Evolutionary conservation across 2,888 invertebrate species (phyloP).

Genomic region (Digitonthophagus gazella): DNA sequence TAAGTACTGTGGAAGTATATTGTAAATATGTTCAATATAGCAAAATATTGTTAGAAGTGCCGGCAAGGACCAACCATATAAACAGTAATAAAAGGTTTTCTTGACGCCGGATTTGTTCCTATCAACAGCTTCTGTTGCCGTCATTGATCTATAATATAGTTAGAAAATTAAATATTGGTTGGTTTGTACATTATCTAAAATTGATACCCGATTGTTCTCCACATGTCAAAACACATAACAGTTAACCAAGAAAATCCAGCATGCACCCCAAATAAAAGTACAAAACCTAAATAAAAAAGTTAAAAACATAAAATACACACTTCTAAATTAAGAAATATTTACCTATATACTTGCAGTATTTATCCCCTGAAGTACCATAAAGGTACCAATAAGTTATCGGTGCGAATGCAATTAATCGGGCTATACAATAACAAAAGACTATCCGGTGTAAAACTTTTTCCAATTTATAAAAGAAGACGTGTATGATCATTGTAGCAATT

Average conservation of each 20-base stretch:
- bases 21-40: not conserved
- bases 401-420: slow-evolving; percentile 10
- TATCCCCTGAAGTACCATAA: too few relatives aligned
- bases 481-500: slow-evolving; percentile 18
- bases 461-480: slow-evolving; percentile 18
- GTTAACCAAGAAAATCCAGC: slow-evolving; percentile 75
- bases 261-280: slow-evolving; percentile 66
- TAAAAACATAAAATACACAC: too few relatives aligned
- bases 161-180: not conserved
- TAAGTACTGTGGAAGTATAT: not conserved
- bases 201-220: slow-evolving; percentile 75
- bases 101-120: not conserved
- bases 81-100: slow-evolving; percentile 7
- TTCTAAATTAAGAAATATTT: too few relatives aligned
- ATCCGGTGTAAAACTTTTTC: slow-evolving; percentile 19
- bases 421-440: slow-evolving; percentile 23
- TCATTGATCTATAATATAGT: slow-evolving; percentile 3
- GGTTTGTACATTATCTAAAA: too few relatives aligned
- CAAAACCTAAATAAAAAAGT: slow-evolving; percentile 62
- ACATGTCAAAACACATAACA: slow-evolving; percentile 79
- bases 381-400: not conserved
- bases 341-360: not conserved
- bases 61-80: slow-evolving; percentile 3
- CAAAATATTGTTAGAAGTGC: not conserved
- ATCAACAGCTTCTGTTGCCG: not conserved